Evolutionary conservation across 1,140 invertebrate genomes (phyloP).

Genomic region (Rhopalosiphum maidis): DNA sequence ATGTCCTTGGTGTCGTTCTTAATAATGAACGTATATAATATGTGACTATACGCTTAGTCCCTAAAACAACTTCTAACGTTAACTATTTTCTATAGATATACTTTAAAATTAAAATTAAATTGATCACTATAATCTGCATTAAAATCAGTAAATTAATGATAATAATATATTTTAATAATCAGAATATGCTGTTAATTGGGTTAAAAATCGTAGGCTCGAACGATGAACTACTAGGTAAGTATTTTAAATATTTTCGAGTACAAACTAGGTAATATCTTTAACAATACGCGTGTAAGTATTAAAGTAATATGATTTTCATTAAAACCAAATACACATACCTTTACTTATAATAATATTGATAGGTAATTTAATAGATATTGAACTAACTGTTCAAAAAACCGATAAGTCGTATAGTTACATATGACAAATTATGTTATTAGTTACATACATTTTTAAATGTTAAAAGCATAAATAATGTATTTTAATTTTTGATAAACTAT

Average conservation of each 20-base stretch:
- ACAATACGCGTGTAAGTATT: background rate
- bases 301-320: background rate
- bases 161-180: background rate
- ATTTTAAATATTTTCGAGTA: background rate
- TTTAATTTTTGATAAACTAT: background rate
- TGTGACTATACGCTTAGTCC: background rate
- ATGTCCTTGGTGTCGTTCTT: constrained; percentile 17
- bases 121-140: background rate
- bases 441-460: background rate
- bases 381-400: no score
- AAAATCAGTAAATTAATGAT: background rate
- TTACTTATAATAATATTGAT: no score
- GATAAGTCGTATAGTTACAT: no score
- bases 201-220: background rate
- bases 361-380: no score
- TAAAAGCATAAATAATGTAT: background rate
- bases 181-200: background rate
- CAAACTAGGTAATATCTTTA: background rate
- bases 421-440: no score
- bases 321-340: background rate
- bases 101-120: background rate
- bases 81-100: background rate
- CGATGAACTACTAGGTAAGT: no score
- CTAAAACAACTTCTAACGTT: background rate
- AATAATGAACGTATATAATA: background rate